Conservation (phyloP, 2,797 vertebrate genomes). For the Rhabdophis nuchalis region DNA sequence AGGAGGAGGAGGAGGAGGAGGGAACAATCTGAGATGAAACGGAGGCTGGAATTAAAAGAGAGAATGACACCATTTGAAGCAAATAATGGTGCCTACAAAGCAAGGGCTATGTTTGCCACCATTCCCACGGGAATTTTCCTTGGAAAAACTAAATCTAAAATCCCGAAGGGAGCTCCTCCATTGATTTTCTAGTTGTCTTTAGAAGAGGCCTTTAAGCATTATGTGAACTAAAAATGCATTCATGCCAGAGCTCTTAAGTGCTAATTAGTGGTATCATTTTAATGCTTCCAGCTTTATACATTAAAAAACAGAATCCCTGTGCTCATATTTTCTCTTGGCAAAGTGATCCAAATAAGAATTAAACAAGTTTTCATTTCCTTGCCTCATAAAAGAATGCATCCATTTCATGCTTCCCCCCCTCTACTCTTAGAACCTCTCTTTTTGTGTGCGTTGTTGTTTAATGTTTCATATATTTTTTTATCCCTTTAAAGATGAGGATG, state of each 20-base stretch:
- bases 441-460: neutral
- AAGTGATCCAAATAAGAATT: slow-evolving; percentile 3
- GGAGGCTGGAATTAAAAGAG: neutral
- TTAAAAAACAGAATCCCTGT: slow-evolving; percentile 15
- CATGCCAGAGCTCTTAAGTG: neutral
- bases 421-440: neutral
- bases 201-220: neutral
- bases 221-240: neutral
- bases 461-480: neutral
- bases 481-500: neutral
- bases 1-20: neutral
- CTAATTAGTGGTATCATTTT: neutral
- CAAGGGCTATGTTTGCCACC: neutral
- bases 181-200: neutral
- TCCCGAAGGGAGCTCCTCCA: neutral
- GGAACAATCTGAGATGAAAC: neutral
- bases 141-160: slow-evolving; percentile 11
- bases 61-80: neutral
- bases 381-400: neutral
- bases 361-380: slow-evolving; percentile 26
- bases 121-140: neutral
- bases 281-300: slow-evolving; percentile 33
- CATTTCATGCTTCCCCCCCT: slow-evolving; percentile 7
- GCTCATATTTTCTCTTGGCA: slow-evolving; percentile 30
- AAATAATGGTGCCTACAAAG: neutral